phyloP scores from a whole-genome alignment of 2,888 invertebrate genomes.

The Noctua janthina region DNA sequence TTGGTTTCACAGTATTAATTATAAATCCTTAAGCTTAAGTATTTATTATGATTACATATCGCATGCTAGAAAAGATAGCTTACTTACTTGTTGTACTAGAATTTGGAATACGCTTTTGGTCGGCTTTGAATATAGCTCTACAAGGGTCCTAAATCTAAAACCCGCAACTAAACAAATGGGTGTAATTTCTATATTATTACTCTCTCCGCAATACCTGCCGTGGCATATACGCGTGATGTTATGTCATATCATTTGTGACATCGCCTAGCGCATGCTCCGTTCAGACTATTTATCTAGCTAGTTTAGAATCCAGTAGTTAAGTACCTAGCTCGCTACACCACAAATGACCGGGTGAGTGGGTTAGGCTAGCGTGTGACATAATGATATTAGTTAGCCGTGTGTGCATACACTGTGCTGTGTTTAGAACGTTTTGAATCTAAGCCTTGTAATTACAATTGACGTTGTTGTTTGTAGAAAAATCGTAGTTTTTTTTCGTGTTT shows the following conservation, averaged over 20 bases:
- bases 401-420: conserved; percentile 44
- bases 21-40: not conserved
- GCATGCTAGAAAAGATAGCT: not conserved
- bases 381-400: conserved; percentile 46
- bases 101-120: not conserved
- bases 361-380: conserved; percentile 42
- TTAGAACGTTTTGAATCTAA: conserved; percentile 27
- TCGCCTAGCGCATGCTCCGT: conserved; percentile 27
- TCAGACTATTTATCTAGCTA: conserved; percentile 18
- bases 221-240: not conserved
- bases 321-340: conserved; percentile 13
- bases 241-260: conserved; percentile 10
- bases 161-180: not conserved
- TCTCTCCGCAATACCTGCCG: not conserved
- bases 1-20: not conserved
- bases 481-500: no score
- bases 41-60: not conserved
- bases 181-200: not conserved
- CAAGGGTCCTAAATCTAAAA: not conserved
- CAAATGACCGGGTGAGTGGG: conserved; percentile 48
- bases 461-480: not conserved
- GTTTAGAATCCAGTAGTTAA: conserved; percentile 11
- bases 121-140: not conserved
- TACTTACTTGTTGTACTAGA: not conserved
- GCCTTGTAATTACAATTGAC: not conserved